phyloP scores from a whole-genome alignment of 2,797 vertebrate species.

The Coracias cyanogaster region DNA sequence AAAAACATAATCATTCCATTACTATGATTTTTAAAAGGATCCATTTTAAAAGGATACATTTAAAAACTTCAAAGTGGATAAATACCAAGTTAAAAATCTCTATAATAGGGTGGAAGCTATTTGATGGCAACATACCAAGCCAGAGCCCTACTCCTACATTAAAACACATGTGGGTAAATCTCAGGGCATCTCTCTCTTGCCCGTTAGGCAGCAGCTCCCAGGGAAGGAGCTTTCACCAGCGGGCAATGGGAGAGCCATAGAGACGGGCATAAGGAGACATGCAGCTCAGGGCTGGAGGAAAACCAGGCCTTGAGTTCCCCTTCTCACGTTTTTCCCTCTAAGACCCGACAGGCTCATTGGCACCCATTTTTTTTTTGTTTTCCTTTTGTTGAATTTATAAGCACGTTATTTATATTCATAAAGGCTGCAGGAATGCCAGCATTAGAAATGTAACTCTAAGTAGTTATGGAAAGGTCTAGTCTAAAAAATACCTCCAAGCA shows the following conservation, averaged over 20 bases:
- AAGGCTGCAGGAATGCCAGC: background rate
- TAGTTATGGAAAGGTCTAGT: background rate
- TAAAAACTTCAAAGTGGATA: background rate
- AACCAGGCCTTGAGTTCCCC: background rate
- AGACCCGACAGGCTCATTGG: background rate
- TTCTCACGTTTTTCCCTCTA: background rate
- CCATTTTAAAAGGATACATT: background rate
- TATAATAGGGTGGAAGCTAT: background rate
- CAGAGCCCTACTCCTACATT: background rate
- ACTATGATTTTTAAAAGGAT: background rate
- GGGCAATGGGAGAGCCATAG: background rate
- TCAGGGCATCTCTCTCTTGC: background rate
- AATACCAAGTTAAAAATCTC: background rate
- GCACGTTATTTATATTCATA: background rate
- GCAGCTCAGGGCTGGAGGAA: background rate
- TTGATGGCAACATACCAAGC: background rate
- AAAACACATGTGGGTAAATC: rapidly evolving
- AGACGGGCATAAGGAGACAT: background rate
- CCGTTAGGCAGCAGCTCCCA: background rate
- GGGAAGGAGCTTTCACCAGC: background rate
- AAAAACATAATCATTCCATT: background rate
- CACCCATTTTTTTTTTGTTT: background rate
- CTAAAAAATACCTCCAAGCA: background rate
- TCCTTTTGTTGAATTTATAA: background rate
- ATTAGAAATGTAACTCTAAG: background rate